Base-by-base conservation (phyloP, 1,140 invertebrate species). In the Schlechtendalia chinensis region DNA sequence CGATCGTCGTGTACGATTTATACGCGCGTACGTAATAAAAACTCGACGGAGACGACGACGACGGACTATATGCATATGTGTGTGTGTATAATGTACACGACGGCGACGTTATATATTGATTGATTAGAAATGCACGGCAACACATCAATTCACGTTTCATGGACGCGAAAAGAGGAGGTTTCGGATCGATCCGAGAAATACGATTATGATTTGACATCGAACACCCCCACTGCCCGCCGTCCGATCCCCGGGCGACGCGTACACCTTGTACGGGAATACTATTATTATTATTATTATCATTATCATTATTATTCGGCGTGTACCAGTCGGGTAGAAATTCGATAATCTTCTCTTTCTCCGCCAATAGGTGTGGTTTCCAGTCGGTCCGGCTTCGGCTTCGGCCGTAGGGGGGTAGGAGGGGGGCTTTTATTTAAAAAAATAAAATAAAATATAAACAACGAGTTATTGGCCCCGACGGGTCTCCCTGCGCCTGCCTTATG, bases 391-490 rank as follows among this genome's bases (percentile, higher is more conserved):
- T n/a, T n/a, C n/a, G n/a, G n/a, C n/a, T 50, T 12, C 47, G 47
- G 47, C 47, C 16, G 22, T 71, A 39, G 32, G 65, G 65, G 5
- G 39, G 47, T n/a, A 11, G n/a, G n/a, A n/a, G n/a, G n/a, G n/a
- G n/a, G 39, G 22, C 39, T 32, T 59, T 32, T 17, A 61, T 47
- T 59, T 59, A 59, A 61, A 72, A 50, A 39, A n/a, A n/a, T n/a
- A n/a, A n/a, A n/a, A n/a, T n/a, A n/a, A n/a, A n/a, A n/a, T n/a
- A 79, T 79, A 79, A 63, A 79, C 75, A 61, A 79, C 75, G 58
- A 79, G 75, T 79, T 79, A 79, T 79, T 63, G 75, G 75, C 75
- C 75, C 75, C 75, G 58, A 39, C 75, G 61, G 75, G 75, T 79
- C 58, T 63, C 75, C n/a, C n/a, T n/a, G n/a, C 45, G 56, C 54